Percentiles rank a stretch among this genome's conserved stretches.
Evolutionary conservation across 2,888 invertebrate species (phyloP).

Genomic region (Carpatolechia fugitivella): DNA sequence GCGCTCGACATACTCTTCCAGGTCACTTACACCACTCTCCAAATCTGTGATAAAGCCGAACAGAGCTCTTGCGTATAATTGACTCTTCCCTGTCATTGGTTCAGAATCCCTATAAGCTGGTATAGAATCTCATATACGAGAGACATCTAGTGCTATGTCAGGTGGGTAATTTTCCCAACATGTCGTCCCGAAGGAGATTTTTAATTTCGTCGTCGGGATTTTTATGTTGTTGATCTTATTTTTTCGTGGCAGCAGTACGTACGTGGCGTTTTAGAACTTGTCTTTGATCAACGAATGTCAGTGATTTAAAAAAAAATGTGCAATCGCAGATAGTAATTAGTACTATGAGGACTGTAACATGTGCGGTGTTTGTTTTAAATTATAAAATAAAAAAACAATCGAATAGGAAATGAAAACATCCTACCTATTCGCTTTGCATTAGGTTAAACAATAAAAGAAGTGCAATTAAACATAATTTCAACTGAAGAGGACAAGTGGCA

Average conservation of each 20-base stretch:
- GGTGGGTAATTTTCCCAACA: slow-evolving; percentile 18
- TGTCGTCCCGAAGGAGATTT: background rate
- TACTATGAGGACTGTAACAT: too few relatives aligned
- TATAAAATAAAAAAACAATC: too few relatives aligned
- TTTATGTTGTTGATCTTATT: background rate
- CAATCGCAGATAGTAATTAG: too few relatives aligned
- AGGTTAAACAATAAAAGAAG: too few relatives aligned
- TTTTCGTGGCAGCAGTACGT: background rate
- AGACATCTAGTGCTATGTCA: slow-evolving; percentile 48
- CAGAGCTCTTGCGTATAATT: slow-evolving; percentile 77
- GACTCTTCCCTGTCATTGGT: slow-evolving; percentile 75
- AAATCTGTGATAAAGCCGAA: slow-evolving; percentile 67
- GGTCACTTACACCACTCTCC: slow-evolving; percentile 30
- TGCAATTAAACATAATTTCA: too few relatives aligned
- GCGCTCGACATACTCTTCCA: background rate
- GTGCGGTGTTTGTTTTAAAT: too few relatives aligned
- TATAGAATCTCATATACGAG: slow-evolving; percentile 44
- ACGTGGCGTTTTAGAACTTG: background rate
- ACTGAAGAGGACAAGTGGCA: too few relatives aligned
- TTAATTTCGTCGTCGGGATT: background rate
- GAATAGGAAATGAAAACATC: too few relatives aligned
- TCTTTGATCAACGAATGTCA: too few relatives aligned
- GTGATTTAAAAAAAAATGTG: too few relatives aligned
- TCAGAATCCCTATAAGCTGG: slow-evolving; percentile 41
- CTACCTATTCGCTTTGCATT: too few relatives aligned